Evolutionary conservation across 2,888 invertebrate species (phyloP), one percentile per base, ranked within the genome.

Genomic region (Drosophila nr. medialis): DNA sequence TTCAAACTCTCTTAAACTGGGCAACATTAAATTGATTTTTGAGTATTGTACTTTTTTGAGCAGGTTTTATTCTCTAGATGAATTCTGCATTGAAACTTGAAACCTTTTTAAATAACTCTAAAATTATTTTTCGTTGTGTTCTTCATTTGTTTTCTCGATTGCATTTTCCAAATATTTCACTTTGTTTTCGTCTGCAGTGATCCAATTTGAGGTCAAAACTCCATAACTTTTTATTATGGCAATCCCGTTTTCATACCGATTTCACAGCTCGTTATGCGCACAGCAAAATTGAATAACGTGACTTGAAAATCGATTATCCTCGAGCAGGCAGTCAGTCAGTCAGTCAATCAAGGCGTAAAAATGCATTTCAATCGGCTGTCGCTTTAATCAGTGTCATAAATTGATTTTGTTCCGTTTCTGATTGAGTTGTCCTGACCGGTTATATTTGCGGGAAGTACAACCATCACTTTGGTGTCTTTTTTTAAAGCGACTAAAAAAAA

Each of bases 371-470:
- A 88, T 87, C 86, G 78, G 80, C 73, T 68, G 73, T 75, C 75
- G 66, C 54, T 82, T 88, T 80, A 86, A 86, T 85, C 76, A 74
- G 70, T 67, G 63, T 69, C 72, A 75, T 73, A 88, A 86, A 84
- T 84, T 86, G 89, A 77, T 77, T 75, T 69, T 63, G 7, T 29
- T 60, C 64, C 75, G 72, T 60, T 64, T 62, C 59, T 74, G 74
- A 84, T 89, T 89, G 83, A 84, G 81, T 74, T 83, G 87, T 89
- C 60, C 76, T 71, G 66, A 85, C 80, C 68, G 77, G 83, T 86
- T 86, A 53, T 7, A 1, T n/a, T 4, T 13, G 42, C 48, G 40
- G 18, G 29, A 18, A 45, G 15, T 18, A 13, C 29, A 21, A 27
- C 36, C 29, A 38, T 15, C 32, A 30, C 54, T 54, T 36, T 55